Evolutionary conservation across 2,797 vertebrate species (phyloP), one percentile per base, ranked within the genome.

Genomic region (Sebastiscus albofasciatus): DNA sequence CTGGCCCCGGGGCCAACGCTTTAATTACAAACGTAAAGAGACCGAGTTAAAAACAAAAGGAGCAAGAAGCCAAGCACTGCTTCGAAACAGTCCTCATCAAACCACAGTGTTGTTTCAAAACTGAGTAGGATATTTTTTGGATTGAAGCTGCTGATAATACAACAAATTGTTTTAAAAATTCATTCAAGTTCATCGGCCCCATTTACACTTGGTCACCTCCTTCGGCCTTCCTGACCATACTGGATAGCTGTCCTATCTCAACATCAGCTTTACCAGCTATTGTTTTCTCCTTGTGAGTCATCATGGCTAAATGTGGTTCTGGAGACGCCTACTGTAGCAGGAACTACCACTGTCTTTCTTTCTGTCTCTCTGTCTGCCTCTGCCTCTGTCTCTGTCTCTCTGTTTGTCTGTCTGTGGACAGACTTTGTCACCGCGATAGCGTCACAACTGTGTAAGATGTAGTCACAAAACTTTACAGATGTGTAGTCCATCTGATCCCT

Each of bases 1-100:
- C 55, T 65, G 74, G 76, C 80, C 81, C 67, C 2, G 7, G 67
- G 79, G 85, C 82, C 85, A 72, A 58, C 12, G 52, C 83, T 86
- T 91, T 86, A 88, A 90, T 87, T 87, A 87, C 79, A 76, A 22
- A 39, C 8, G 20, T 61, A 64, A 46, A 75, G 49, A 66, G 62
- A 55, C 22, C 13, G 9, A 67, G 29, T 56, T 68, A 18, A 62
- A 54, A 39, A 62, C 12, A 52, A 56, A 77, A 73, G 42, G 27
- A 69, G 8, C 16, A 71, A 36, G 31, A 75, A 36, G 5, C 1
- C n/a, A 13, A 72, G n/a, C 33, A 14, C 55, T 18, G 9, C 24
- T 62, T 75, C 8, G 18, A 66, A 70, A 70, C 36, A 0, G 46
- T 72, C n/a, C 8, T 79, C 31, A 2, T 60, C 22, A 42, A 67